Evolutionary conservation across 1,140 invertebrate genomes (phyloP).

Genomic region (Luehdorfia chinensis): DNA sequence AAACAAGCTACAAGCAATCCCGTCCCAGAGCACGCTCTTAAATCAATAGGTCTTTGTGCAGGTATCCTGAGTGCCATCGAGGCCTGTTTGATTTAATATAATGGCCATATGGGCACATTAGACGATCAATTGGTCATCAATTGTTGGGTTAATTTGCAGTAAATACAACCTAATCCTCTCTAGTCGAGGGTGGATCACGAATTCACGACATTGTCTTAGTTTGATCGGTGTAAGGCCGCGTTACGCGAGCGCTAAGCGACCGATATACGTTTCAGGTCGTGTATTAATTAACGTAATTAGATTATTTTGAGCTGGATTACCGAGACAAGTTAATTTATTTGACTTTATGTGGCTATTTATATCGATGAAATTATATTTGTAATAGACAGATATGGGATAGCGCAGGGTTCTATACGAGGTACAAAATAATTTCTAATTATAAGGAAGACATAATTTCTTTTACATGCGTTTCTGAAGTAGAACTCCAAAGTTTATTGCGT

Average conservation of each 20-base stretch:
- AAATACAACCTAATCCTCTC: constrained; percentile 58
- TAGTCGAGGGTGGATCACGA: constrained; percentile 34
- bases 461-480: no score
- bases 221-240: constrained; percentile 7
- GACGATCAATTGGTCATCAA: constrained; percentile 71
- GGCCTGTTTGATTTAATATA: constrained; percentile 68
- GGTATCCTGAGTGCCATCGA: constrained; percentile 46
- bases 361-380: no score
- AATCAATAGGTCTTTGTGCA: constrained; percentile 68
- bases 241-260: constrained; percentile 19
- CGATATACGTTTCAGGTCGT: constrained; percentile 10
- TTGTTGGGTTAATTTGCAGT: constrained; percentile 69
- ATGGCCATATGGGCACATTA: constrained; percentile 62
- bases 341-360: no score
- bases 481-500: no score
- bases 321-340: no score
- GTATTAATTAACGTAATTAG: no score
- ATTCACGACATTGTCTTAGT: constrained; percentile 32
- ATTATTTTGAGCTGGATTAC: no score
- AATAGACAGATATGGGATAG: no score
- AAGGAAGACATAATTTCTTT: no score
- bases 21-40: constrained; percentile 37
- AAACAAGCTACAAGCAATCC: constrained; percentile 35
- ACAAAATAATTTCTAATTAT: no score
- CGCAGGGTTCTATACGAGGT: no score